Evolutionary conservation across 2,113 vertebrate species (phyloP).

Genomic region (Ascaphus truei): DNA sequence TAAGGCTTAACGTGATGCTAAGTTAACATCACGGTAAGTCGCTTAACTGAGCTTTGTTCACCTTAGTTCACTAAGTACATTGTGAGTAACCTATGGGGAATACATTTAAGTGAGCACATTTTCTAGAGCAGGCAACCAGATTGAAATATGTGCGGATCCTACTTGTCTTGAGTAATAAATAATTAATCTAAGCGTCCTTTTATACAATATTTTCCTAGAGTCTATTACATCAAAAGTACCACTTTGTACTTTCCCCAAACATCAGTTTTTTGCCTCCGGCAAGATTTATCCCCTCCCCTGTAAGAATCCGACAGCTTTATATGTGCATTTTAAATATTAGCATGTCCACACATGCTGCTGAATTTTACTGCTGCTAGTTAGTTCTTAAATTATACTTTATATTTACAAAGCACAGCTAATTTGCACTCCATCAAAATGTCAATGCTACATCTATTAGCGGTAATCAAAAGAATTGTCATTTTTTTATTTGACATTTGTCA

Average conservation of each 20-base stretch:
- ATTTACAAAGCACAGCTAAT: neutral
- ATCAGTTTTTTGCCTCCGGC: neutral
- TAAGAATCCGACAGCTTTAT: neutral
- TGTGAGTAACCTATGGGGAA: neutral
- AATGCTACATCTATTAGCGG: neutral
- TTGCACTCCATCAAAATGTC: neutral
- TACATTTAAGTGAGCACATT: neutral
- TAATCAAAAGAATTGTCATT: neutral
- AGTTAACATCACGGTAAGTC: no score
- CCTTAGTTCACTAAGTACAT: no score
- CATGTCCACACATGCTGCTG: neutral
- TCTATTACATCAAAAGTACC: neutral
- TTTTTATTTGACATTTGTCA: neutral
- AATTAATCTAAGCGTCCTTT: neutral
- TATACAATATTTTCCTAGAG: neutral
- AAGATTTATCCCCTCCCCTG: neutral
- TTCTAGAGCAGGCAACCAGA: neutral
- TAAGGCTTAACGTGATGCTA: no score
- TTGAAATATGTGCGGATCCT: neutral
- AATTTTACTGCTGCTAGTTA: slow-evolving; percentile 6
- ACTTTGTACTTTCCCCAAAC: neutral
- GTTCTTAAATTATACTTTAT: neutral
- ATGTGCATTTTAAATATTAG: neutral
- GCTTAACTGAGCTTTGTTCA: no score
- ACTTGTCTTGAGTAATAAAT: neutral